phyloP scores from a whole-genome alignment of 1,140 invertebrate genomes.

The Odontomachus brunneus region DNA sequence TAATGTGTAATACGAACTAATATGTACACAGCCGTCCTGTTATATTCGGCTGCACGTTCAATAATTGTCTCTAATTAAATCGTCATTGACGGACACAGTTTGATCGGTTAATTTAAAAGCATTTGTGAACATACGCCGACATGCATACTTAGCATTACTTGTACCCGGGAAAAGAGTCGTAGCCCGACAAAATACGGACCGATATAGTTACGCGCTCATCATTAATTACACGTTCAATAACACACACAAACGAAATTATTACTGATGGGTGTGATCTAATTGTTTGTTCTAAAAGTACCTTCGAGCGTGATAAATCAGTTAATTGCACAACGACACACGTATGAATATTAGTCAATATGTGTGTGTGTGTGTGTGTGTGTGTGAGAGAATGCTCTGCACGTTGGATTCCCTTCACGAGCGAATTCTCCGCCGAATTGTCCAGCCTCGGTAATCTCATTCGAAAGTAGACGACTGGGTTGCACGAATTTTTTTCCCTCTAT shows the following conservation, averaged over 20 bases:
- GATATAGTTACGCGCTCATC: neutral
- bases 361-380: too few relatives aligned
- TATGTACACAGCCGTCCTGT: neutral
- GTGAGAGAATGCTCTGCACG: neutral
- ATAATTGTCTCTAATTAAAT: slow-evolving; percentile 58
- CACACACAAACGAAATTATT: slow-evolving; percentile 31
- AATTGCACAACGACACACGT: neutral
- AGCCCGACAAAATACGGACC: neutral
- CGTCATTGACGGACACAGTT: slow-evolving; percentile 15
- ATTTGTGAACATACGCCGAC: slow-evolving; percentile 1
- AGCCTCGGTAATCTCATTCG: neutral
- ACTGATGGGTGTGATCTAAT: slow-evolving; percentile 27
- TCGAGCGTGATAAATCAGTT: neutral
- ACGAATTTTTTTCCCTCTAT: slow-evolving; percentile 9
- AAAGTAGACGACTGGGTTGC: neutral
- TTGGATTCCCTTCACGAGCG: too few relatives aligned
- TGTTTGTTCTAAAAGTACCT: slow-evolving; percentile 28
- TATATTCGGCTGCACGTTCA: slow-evolving; percentile 20
- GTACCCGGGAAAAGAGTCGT: slow-evolving; percentile 2
- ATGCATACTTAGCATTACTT: slow-evolving; percentile 40
- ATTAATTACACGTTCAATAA: slow-evolving; percentile 41
- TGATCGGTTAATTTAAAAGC: slow-evolving; percentile 39
- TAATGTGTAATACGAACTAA: neutral
- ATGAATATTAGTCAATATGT: neutral
- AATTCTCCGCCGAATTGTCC: too few relatives aligned